Percentiles rank a stretch among this genome's conserved stretches.
These are phyloP conservation scores for Lepisosteus osseus DNA, from an alignment of 2,113 vertebrate species.

Conservation along the genomic window DNA sequence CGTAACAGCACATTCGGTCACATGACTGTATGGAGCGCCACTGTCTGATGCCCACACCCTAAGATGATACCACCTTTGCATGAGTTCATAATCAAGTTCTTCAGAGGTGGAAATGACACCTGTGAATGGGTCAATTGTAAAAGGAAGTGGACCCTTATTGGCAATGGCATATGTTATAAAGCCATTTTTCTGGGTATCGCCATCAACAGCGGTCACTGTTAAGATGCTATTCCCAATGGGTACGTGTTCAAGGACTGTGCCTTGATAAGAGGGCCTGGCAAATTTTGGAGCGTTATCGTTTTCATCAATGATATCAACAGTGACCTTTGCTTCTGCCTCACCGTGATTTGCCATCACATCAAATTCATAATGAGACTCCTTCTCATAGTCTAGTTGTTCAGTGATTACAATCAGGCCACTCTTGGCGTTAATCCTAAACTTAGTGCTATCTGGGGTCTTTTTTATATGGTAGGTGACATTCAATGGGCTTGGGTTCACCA, in stretches of 20 bases:
- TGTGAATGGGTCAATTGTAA: slow-evolving; percentile 80
- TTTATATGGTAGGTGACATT: slow-evolving; percentile 77
- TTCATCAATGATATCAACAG: slow-evolving; percentile 78
- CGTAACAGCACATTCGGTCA: slow-evolving; percentile 78
- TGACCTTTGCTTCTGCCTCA: slow-evolving; percentile 62
- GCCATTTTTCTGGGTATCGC: slow-evolving; percentile 79
- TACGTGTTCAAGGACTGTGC: slow-evolving; percentile 79
- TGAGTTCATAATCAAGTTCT: slow-evolving; percentile 88
- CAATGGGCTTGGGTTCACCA: slow-evolving; percentile 49
- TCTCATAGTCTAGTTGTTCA: slow-evolving; percentile 70
- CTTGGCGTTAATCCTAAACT: slow-evolving; percentile 78
- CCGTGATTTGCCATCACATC: slow-evolving; percentile 68
- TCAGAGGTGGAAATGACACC: slow-evolving; percentile 81
- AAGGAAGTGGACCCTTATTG: slow-evolving; percentile 69
- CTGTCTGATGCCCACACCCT: slow-evolving; percentile 89
- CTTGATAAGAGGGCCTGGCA: slow-evolving; percentile 66
- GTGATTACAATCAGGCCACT: slow-evolving; percentile 83
- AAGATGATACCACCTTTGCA: slow-evolving; percentile 83
- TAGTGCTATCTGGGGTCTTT: slow-evolving; percentile 59
- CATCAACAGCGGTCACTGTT: slow-evolving; percentile 75
- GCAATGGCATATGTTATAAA: slow-evolving; percentile 80
- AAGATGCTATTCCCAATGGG: slow-evolving; percentile 81
- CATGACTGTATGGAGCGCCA: slow-evolving; percentile 82
- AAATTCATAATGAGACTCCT: slow-evolving; percentile 75
- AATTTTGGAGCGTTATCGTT: slow-evolving; percentile 87